Conservation (phyloP, 2,113 vertebrate genomes). For the Capreolus pygargus region DNA sequence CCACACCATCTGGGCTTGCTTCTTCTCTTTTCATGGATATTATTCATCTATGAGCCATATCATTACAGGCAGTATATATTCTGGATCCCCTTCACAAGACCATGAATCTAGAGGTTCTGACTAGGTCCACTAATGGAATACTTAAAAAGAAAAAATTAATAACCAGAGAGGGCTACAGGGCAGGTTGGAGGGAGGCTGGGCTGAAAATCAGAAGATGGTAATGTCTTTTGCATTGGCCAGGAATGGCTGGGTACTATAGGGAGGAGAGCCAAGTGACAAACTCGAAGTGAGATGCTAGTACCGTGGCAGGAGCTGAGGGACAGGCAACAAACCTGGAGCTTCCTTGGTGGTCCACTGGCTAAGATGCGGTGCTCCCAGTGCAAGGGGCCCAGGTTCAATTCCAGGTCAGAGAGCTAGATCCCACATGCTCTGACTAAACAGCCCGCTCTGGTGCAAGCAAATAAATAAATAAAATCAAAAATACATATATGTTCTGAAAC, state of each 20-base stretch:
- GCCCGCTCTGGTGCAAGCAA: not conserved
- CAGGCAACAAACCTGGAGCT: not conserved
- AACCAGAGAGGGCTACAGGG: not conserved
- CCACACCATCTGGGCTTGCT: not conserved
- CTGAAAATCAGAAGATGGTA: not conserved
- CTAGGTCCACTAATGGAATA: not conserved
- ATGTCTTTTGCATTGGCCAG: not conserved
- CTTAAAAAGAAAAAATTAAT: not conserved
- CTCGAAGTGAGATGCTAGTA: not conserved
- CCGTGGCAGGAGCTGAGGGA: not conserved
- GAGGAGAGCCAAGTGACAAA: not conserved
- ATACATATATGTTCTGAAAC: not conserved
- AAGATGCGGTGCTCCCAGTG: not conserved
- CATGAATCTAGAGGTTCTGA: not conserved
- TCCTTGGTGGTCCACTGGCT: not conserved
- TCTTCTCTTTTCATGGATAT: not conserved
- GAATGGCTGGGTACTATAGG: not conserved
- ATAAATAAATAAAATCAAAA: not conserved
- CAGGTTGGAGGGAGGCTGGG: not conserved
- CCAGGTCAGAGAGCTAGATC: not conserved
- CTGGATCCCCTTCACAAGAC: not conserved
- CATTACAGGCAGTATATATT: not conserved
- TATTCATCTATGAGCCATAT: not conserved
- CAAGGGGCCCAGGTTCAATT: not conserved
- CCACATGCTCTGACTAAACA: not conserved